Evolutionary conservation across 2,113 vertebrate genomes (phyloP).

Genomic region (Isurus oxyrinchus): DNA sequence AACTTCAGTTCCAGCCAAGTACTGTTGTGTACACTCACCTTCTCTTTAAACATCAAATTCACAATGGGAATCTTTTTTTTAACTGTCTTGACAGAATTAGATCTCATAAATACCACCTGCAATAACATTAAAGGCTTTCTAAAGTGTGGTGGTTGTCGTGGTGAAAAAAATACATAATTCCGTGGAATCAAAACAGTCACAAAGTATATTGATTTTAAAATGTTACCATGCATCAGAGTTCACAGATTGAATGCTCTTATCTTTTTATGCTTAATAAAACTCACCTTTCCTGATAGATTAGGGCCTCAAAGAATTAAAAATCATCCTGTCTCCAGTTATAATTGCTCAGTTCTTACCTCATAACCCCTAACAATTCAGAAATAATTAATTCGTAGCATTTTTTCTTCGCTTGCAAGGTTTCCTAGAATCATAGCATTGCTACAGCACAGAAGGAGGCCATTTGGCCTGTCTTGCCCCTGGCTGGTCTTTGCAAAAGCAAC

Average conservation of each 20-base stretch:
- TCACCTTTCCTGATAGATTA: neutral
- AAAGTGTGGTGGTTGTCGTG: neutral
- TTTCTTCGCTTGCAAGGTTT: neutral
- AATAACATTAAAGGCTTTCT: slow-evolving; percentile 14
- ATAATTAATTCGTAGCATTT: neutral
- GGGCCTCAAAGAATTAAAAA: neutral
- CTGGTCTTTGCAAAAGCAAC: neutral
- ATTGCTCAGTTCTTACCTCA: neutral
- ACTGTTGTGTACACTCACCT: slow-evolving; percentile 14
- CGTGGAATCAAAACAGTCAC: neutral
- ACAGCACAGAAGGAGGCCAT: too few relatives aligned
- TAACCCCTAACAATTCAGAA: neutral
- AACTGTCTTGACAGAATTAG: slow-evolving; percentile 14
- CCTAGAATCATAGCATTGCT: neutral
- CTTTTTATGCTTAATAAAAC: neutral
- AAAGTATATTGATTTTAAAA: neutral
- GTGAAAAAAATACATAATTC: slow-evolving; percentile 11
- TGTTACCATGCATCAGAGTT: neutral
- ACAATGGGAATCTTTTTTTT: slow-evolving; percentile 18
- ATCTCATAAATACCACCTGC: slow-evolving; percentile 30
- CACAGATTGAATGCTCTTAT: neutral
- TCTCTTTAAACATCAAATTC: slow-evolving; percentile 7
- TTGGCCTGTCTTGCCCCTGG: neutral
- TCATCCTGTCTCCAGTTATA: neutral
- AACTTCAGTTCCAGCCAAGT: neutral